Conservation (phyloP, 2,797 vertebrate species). For the Tragopan temminckii region DNA sequence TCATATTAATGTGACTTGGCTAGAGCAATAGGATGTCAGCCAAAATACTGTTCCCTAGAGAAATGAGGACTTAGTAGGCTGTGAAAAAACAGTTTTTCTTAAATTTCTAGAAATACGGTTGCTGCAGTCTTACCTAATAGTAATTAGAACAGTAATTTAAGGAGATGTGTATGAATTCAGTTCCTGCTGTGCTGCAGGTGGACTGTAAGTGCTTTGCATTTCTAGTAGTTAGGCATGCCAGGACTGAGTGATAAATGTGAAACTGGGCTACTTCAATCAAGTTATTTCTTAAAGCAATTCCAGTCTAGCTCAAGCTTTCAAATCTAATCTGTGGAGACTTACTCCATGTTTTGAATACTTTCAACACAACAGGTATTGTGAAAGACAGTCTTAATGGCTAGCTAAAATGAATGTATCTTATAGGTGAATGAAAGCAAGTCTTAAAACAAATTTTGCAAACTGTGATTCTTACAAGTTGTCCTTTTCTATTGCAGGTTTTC, state of each 20-base stretch:
- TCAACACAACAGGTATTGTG: not conserved
- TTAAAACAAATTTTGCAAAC: not conserved
- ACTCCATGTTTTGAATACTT: not conserved
- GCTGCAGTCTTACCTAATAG: not conserved
- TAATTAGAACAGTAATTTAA: not conserved
- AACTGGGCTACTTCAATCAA: accelerated
- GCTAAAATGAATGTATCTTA: not conserved
- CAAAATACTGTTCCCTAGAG: not conserved
- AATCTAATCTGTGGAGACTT: not conserved
- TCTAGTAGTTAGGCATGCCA: not conserved
- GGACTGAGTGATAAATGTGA: not conserved
- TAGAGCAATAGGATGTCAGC: not conserved
- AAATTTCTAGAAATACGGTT: not conserved
- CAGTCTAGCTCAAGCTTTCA: not conserved
- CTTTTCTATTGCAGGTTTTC: slow-evolving; percentile 88
- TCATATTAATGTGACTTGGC: slow-evolving; percentile 43
- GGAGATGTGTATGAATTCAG: not conserved
- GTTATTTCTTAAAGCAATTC: not conserved
- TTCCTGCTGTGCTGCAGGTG: not conserved
- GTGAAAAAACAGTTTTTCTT: not conserved
- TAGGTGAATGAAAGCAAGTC: not conserved
- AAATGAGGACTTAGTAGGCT: accelerated
- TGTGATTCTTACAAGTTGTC: not conserved
- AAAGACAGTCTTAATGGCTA: not conserved
- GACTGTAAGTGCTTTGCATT: not conserved